Evolutionary conservation across 2,888 invertebrate genomes (phyloP).

Genomic region (Epinotia brunnichana): DNA sequence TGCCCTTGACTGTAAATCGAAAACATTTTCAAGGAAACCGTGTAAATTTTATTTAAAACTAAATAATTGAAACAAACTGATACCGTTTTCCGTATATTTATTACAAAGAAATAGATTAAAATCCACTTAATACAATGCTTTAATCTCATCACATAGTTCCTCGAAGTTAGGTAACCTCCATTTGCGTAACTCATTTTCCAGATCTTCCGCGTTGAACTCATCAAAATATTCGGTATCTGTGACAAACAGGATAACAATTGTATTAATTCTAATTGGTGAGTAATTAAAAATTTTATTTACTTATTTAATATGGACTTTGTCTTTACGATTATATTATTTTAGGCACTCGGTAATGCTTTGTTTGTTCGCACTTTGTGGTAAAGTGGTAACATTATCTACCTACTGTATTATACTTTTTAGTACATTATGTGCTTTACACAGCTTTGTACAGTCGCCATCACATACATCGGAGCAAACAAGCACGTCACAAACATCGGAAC

Average conservation of each 20-base stretch:
- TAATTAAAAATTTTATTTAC: neutral
- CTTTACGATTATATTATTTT: neutral
- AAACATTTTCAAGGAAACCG: no score
- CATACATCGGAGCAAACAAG: no score
- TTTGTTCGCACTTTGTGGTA: constrained; percentile 1
- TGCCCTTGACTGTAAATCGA: no score
- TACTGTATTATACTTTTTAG: neutral
- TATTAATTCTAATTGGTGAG: neutral
- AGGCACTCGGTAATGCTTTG: neutral
- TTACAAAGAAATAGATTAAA: neutral
- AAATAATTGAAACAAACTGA: neutral
- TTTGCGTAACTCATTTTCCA: constrained; percentile 66
- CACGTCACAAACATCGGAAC: no score
- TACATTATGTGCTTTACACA: neutral
- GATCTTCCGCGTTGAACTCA: constrained; percentile 54
- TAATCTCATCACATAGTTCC: constrained; percentile 61
- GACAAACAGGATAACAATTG: constrained; percentile 46
- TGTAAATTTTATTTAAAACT: no score
- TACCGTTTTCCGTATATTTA: neutral
- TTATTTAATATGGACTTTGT: neutral
- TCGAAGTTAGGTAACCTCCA: constrained; percentile 68
- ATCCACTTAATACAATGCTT: constrained; percentile 53
- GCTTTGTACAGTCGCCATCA: no score
- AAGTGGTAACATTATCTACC: neutral
- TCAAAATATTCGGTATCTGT: constrained; percentile 62